Evolutionary conservation across 1,140 invertebrate species (phyloP).

Genomic region (Himalopsyche phryganea): DNA sequence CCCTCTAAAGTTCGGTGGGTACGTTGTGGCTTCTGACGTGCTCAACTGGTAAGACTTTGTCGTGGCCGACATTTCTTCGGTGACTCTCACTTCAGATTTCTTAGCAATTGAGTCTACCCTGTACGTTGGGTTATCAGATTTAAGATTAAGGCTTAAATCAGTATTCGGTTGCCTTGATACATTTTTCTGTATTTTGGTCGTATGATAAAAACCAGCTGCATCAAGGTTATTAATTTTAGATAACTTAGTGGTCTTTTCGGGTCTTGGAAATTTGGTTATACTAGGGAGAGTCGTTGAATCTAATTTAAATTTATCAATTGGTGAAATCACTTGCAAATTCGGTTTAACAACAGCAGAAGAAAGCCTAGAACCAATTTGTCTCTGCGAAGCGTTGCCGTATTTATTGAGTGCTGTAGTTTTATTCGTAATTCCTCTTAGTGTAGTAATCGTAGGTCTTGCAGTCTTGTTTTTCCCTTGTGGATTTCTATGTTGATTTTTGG

Average conservation of each 20-base stretch:
- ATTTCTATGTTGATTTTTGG: conserved; percentile 56
- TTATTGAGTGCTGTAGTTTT: conserved; percentile 27
- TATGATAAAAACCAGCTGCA: conserved; percentile 11
- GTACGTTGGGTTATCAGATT: conserved; percentile 19
- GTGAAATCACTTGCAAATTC: not conserved
- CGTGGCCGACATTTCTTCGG: conserved; percentile 40
- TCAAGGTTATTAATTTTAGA: conserved; percentile 27
- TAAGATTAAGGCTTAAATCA: conserved; percentile 22
- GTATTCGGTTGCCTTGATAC: conserved; percentile 27
- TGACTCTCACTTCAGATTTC: conserved; percentile 19
- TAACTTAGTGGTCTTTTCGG: conserved; percentile 30
- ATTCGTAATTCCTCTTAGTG: conserved; percentile 41
- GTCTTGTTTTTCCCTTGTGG: conserved; percentile 45
- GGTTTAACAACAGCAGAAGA: conserved; percentile 21
- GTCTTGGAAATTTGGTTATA: conserved; percentile 30
- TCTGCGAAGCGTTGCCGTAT: conserved; percentile 36
- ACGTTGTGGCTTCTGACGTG: conserved; percentile 25
- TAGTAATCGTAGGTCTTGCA: conserved; percentile 44
- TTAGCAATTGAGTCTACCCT: conserved; percentile 15
- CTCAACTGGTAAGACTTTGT: conserved; percentile 18
- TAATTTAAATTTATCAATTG: conserved; percentile 18
- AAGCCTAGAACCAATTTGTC: conserved; percentile 39
- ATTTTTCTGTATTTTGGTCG: conserved; percentile 29
- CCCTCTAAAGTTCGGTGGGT: conserved; percentile 30
- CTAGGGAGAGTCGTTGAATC: conserved; percentile 22